Conservation (phyloP, 2,888 invertebrate species). For the Thera britannica region DNA sequence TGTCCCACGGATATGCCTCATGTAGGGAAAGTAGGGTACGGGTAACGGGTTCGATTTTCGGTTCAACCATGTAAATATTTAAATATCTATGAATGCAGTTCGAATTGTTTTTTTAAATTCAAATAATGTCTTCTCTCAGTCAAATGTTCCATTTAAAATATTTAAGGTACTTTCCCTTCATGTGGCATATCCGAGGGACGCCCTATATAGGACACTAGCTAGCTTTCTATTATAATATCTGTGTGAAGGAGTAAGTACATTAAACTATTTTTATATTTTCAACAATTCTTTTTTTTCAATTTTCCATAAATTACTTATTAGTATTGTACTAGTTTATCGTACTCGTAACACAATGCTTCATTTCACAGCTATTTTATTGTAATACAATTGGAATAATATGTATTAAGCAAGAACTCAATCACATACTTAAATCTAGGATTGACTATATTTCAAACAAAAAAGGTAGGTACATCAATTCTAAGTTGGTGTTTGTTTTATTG, state of each 20-base stretch:
- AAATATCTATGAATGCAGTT: no score
- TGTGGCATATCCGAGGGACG: no score
- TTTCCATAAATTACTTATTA: neutral
- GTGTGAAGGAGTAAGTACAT: neutral
- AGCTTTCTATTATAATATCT: neutral
- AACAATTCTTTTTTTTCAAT: neutral
- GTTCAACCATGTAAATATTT: no score
- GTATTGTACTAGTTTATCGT: neutral
- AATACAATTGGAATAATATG: slow-evolving; percentile 11
- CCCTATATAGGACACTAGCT: neutral
- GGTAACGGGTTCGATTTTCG: no score
- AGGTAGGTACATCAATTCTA: neutral
- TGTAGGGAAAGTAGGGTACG: no score
- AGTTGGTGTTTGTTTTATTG: no score
- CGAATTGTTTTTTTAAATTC: no score
- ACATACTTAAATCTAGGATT: neutral
- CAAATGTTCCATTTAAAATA: no score
- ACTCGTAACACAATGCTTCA: slow-evolving; percentile 17
- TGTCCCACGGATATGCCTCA: no score
- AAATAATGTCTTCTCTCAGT: no score
- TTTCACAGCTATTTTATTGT: slow-evolving; percentile 32
- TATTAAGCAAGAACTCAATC: neutral
- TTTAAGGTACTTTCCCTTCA: no score
- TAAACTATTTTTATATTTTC: neutral
- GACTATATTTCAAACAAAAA: neutral